These are phyloP conservation scores for Chalcosyrphus nemorum DNA, from an alignment of 2,888 invertebrate genomes.

Conservation along the genomic window DNA sequence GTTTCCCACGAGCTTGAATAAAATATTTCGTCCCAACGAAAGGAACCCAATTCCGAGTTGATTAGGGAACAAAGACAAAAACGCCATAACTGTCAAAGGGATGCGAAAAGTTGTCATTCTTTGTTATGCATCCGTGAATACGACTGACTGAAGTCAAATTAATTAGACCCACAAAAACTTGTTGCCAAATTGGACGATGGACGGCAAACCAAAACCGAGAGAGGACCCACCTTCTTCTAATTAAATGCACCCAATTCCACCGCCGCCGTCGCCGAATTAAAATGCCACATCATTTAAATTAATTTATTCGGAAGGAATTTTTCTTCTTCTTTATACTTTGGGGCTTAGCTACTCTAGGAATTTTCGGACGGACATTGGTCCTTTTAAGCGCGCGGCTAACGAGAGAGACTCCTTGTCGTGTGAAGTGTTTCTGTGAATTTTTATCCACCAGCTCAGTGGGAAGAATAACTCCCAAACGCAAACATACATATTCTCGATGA, in stretches of 20 bases:
- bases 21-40: constrained; percentile 46
- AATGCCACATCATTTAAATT: constrained; percentile 60
- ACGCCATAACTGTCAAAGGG: constrained; percentile 65
- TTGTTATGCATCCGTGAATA: constrained; percentile 64
- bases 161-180: constrained; percentile 66
- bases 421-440: constrained; percentile 23
- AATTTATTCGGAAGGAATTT: constrained; percentile 54
- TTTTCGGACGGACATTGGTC: no score
- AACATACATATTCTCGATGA: constrained; percentile 9
- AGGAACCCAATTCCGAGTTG: constrained; percentile 42
- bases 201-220: background rate
- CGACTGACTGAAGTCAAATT: constrained; percentile 60
- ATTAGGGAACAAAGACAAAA: constrained; percentile 68
- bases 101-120: constrained; percentile 62
- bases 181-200: constrained; percentile 32
- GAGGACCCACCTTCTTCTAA: constrained; percentile 30
- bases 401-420: background rate
- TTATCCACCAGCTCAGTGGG: no score
- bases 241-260: constrained; percentile 30
- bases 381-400: no score
- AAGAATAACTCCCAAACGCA: no score
- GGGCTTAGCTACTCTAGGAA: constrained; percentile 53
- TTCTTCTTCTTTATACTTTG: background rate
- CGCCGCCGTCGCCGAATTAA: constrained; percentile 39
- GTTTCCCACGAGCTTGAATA: constrained; percentile 58